Evolutionary conservation across 2,888 invertebrate species (phyloP).

Genomic region (Hirtodrosophila duncani): DNA sequence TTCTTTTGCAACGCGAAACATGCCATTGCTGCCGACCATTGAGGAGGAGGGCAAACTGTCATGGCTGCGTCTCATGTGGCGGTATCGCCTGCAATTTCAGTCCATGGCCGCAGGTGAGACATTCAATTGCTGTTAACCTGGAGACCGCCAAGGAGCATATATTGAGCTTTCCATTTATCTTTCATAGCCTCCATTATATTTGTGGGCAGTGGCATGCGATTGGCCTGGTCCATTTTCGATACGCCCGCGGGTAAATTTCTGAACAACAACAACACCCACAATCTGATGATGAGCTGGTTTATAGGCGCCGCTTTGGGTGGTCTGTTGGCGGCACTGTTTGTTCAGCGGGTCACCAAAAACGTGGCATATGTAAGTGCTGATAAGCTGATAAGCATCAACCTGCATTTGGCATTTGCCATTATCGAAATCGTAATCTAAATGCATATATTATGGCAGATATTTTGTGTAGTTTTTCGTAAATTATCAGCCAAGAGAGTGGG

Average conservation of each 20-base stretch:
- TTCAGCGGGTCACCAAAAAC: slow-evolving; percentile 71
- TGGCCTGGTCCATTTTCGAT: slow-evolving; percentile 72
- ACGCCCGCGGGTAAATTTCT: slow-evolving; percentile 58
- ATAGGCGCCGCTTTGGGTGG: slow-evolving; percentile 69
- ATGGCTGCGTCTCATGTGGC: slow-evolving; percentile 63
- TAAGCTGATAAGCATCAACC: slow-evolving; percentile 41
- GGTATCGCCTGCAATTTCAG: slow-evolving; percentile 68
- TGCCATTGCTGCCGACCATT: slow-evolving; percentile 63
- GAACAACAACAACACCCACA: slow-evolving; percentile 46
- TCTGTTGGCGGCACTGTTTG: slow-evolving; percentile 61
- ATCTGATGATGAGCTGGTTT: slow-evolving; percentile 73
- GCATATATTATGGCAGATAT: slow-evolving; percentile 32
- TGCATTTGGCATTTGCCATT: slow-evolving; percentile 44
- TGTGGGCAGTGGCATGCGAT: slow-evolving; percentile 68
- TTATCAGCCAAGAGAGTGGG: too few species aligned
- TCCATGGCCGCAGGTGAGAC: slow-evolving; percentile 66
- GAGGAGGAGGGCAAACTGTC: slow-evolving; percentile 63
- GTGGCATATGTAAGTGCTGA: slow-evolving; percentile 71
- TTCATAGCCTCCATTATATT: slow-evolving; percentile 63
- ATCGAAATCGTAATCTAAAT: too few species aligned
- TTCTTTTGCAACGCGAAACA: too few species aligned
- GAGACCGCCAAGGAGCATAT: fast-evolving
- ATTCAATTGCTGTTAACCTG: fast-evolving
- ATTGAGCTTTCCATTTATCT: not conserved
- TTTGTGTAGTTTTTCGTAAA: not conserved